Base-by-base conservation (phyloP, 2,888 invertebrate genomes). In the Calliscelio sp. region DNA sequence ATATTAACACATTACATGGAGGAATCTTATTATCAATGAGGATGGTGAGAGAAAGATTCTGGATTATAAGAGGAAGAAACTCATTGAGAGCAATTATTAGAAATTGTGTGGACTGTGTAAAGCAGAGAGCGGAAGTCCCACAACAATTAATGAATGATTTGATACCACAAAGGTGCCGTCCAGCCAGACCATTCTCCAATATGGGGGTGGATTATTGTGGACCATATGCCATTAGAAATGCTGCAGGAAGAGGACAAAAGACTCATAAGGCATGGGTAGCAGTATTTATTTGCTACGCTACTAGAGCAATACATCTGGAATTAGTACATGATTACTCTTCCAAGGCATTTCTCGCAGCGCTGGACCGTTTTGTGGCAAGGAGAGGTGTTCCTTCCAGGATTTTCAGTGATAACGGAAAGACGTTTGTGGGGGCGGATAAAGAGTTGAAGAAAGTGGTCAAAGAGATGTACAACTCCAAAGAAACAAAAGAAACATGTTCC, bases 251-350 rank as follows among this genome's bases (percentile, higher is more conserved):
- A 0, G 65, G 49, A 6, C 18, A 24, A 1, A 49, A 32, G 8
- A 10, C 63, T 2, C 63, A 63, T n/a, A 63, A 63, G 28, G 11
- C 14, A 0, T 63, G n/a, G 1, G 41, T 63, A 2, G 25, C 46
- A 6, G 16, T 65, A 7, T 65, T 65, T 32, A 49, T 49, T 0
- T 65, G 65, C 32, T 49, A 8, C 10, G 49, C 49, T 1, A 65
- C 65, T n/a, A n/a, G 46, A 25, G 63, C 63, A 1, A 38, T 63
- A 1, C 63, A 63, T 20, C 1, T 65, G 14, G 49, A 63, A 10
- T 18, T 63, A n/a, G 63, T 44, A 7, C 63, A 63, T 22, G 63
- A 63, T 38, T 63, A 46, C 25, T 20, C 38, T n/a, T 20, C 57
- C 2, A 18, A 16, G 7, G 38, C 41, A 20, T 41, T 61, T 41